Conservation (phyloP, 2,797 vertebrate genomes). For the Arnoldichthys spilopterus region DNA sequence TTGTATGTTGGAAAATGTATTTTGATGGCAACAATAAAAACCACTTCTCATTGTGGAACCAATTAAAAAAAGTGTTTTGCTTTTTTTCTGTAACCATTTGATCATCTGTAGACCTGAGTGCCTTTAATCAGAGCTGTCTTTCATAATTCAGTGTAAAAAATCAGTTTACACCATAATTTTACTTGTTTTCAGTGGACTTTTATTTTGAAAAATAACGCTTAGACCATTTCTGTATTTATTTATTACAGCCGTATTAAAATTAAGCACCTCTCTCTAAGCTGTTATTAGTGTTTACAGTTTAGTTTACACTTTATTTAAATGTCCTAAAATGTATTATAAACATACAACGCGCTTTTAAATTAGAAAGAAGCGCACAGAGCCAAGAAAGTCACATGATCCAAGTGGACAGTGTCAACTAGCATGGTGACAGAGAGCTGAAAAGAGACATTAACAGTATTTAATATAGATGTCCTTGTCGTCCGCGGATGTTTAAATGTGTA, state of each 20-base stretch:
- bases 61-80: neutral
- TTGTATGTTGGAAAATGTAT: neutral
- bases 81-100: neutral
- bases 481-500: neutral
- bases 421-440: constrained; percentile 46
- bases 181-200: constrained; percentile 27
- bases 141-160: no score
- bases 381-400: constrained; percentile 4
- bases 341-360: neutral
- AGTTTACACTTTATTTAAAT: neutral
- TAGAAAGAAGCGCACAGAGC: neutral
- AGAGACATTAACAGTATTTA: constrained; percentile 34
- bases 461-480: neutral
- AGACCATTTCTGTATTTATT: neutral
- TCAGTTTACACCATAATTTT: no score
- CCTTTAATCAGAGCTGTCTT: neutral
- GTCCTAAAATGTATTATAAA: no score
- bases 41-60: neutral
- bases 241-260: neutral
- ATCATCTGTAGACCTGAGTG: neutral
- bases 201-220: constrained; percentile 13
- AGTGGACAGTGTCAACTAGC: constrained; percentile 21
- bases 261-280: no score
- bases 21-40: constrained; percentile 9
- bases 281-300: neutral